Evolutionary conservation across 2,113 vertebrate species (phyloP).

Genomic region (Menidia beryllina): DNA sequence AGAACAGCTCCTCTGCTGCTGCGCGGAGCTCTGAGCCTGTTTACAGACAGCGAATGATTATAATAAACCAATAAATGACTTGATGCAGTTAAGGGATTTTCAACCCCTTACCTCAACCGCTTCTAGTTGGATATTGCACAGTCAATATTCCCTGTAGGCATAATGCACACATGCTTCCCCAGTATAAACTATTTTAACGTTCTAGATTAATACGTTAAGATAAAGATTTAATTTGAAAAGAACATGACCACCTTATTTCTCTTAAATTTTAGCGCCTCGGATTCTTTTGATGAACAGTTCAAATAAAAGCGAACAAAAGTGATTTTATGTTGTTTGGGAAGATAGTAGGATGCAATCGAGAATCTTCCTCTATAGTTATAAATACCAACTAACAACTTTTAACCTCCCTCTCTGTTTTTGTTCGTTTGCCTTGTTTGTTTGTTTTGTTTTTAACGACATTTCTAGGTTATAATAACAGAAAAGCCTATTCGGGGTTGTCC

Average conservation of each 20-base stretch:
- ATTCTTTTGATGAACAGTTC: too few species aligned
- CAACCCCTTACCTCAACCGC: conserved; percentile 15
- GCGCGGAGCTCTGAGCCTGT: conserved; percentile 25
- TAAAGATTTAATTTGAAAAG: background rate
- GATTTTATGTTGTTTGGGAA: too few species aligned
- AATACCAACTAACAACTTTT: background rate
- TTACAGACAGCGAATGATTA: conserved; percentile 39
- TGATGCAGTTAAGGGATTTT: conserved; percentile 42
- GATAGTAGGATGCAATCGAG: background rate
- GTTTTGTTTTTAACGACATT: background rate
- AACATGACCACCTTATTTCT: background rate
- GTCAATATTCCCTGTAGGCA: conserved; percentile 19
- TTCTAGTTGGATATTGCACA: conserved; percentile 34
- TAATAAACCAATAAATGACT: conserved; percentile 44
- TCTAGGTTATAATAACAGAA: background rate
- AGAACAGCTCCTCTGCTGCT: conserved; percentile 73
- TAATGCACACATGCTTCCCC: background rate
- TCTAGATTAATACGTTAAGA: background rate
- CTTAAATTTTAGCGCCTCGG: too few species aligned
- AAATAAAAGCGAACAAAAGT: too few species aligned
- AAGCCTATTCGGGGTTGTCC: background rate
- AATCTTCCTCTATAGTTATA: background rate
- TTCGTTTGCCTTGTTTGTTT: too few species aligned
- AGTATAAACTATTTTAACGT: background rate
- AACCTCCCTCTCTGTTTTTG: too few species aligned